A percentile compares a stretch with the other conserved stretches of the same genome.
Conservation (phyloP, 2,888 invertebrate genomes). For the Heteropelma amictum region DNA sequence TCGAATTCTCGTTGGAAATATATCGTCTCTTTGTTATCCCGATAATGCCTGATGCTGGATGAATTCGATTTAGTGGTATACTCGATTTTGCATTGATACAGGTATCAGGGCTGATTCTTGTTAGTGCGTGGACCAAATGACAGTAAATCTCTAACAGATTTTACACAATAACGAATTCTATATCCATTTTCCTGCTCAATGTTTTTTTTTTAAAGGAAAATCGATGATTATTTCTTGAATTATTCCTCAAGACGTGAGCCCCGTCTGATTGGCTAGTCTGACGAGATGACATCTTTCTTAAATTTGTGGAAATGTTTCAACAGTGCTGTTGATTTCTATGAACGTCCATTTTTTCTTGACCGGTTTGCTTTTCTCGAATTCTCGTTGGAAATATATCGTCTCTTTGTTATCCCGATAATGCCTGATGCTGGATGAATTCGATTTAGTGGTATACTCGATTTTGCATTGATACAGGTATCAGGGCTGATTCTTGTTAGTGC, state of each 20-base stretch:
- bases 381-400: background rate
- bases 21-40: background rate
- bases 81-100: background rate
- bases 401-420: background rate
- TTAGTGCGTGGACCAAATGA: background rate
- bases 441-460: background rate
- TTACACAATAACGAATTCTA: too few relatives aligned
- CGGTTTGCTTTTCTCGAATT: too few relatives aligned
- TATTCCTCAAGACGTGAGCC: too few relatives aligned
- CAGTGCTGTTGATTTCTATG: too few relatives aligned
- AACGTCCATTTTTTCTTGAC: too few relatives aligned
- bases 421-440: background rate
- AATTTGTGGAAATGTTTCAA: too few relatives aligned
- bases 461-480: conserved; percentile 2
- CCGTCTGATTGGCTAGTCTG: background rate
- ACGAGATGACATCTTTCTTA: too few relatives aligned
- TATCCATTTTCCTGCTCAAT: too few relatives aligned
- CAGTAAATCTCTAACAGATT: background rate
- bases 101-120: conserved; percentile 1
- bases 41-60: background rate
- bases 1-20: background rate
- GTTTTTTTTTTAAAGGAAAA: too few relatives aligned
- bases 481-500: conserved; percentile 5
- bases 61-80: background rate
- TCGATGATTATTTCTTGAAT: too few relatives aligned